Percentiles rank a stretch among this genome's conserved stretches.
phyloP scores from a whole-genome alignment of 1,140 invertebrate species.

The Pogonognathellus flavescens region DNA sequence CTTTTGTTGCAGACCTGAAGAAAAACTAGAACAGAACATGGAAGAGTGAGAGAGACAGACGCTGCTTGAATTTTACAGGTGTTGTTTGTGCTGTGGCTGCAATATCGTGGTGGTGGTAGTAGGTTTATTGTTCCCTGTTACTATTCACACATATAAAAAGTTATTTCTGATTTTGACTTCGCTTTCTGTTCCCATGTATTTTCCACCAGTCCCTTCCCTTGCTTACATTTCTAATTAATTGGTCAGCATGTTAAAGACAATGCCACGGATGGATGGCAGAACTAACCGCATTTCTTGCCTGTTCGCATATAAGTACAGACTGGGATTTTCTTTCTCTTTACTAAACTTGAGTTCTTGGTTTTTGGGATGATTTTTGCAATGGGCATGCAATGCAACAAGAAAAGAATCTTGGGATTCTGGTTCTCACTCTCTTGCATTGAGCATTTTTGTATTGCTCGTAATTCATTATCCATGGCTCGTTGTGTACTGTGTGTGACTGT shows the following conservation, averaged over 20 bases:
- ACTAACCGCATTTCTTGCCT: background rate
- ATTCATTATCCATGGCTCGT: background rate
- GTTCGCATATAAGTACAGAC: too few relatives aligned
- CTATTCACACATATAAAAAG: background rate
- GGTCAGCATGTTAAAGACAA: slow-evolving; percentile 3
- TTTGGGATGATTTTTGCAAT: background rate
- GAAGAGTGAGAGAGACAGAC: background rate
- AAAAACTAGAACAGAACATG: background rate
- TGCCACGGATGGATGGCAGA: slow-evolving; percentile 13
- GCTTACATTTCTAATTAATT: slow-evolving; percentile 3
- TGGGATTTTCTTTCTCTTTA: too few relatives aligned
- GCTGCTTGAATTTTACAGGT: background rate
- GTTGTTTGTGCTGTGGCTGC: background rate
- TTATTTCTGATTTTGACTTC: background rate
- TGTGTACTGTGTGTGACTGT: background rate
- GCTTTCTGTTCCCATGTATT: background rate
- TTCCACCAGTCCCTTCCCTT: slow-evolving; percentile 9
- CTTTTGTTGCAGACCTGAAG: background rate
- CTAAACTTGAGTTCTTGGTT: too few relatives aligned
- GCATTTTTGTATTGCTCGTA: slow-evolving; percentile 27
- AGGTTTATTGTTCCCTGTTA: background rate
- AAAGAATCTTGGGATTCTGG: background rate
- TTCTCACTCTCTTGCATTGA: background rate
- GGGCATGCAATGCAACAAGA: background rate
- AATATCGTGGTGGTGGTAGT: background rate